Percentiles rank a stretch among this genome's conserved stretches.
Evolutionary conservation across 2,113 vertebrate genomes (phyloP).

Genomic region (Myrmecophaga tridactyla): DNA sequence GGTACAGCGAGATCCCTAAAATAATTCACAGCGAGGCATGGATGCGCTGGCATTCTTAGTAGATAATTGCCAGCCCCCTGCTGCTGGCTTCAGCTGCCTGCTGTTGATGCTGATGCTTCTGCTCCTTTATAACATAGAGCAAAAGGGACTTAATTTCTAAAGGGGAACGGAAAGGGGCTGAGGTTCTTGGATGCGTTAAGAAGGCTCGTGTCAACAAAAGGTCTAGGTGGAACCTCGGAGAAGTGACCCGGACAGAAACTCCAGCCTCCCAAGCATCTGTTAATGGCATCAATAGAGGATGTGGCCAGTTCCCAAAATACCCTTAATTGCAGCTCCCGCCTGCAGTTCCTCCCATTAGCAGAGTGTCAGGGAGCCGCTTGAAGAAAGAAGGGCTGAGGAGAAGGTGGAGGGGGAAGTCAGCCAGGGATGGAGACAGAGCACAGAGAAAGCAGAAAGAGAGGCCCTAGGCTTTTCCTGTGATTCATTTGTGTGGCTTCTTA

Average conservation of each 20-base stretch:
- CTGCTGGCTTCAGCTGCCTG: not conserved
- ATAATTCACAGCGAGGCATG: not conserved
- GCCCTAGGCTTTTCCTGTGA: slow-evolving; percentile 40
- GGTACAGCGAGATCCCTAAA: not conserved
- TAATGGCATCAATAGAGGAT: slow-evolving; percentile 61
- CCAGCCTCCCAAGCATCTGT: slow-evolving; percentile 65
- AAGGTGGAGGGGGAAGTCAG: not conserved
- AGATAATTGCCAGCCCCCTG: not conserved
- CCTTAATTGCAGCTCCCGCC: not conserved
- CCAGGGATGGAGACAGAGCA: not conserved
- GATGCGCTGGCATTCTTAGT: not conserved
- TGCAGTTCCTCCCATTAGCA: slow-evolving; percentile 10
- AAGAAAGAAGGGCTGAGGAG: not conserved
- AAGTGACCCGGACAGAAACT: slow-evolving; percentile 76
- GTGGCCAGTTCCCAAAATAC: slow-evolving; percentile 61
- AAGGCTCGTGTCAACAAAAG: slow-evolving; percentile 74
- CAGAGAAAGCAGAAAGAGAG: slow-evolving; percentile 36
- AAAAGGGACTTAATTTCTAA: slow-evolving; percentile 65
- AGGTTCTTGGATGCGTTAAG: slow-evolving; percentile 68
- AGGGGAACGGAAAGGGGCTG: slow-evolving; percentile 63
- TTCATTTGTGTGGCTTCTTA: slow-evolving; percentile 56
- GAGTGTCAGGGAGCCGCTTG: not conserved
- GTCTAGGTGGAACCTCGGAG: slow-evolving; percentile 69
- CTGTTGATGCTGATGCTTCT: not conserved
- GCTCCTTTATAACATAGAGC: not conserved